Evolutionary conservation across 1,140 invertebrate species (phyloP), one percentile per base, ranked within the genome.

Genomic region (Holotrichia oblita): DNA sequence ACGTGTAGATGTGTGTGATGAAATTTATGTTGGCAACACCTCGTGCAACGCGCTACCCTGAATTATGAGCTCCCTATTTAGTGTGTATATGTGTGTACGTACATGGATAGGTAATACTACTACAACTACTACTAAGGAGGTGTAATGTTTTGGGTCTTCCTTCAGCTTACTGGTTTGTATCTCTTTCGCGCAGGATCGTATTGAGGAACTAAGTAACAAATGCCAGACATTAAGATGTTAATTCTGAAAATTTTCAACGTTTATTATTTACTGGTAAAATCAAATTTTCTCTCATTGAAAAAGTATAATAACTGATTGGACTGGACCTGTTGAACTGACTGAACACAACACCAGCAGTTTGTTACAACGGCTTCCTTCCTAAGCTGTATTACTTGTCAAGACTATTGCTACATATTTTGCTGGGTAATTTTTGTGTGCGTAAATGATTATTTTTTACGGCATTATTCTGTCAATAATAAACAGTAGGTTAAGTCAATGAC

Each of bases 11-110:
- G 61, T 69, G 61, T 69, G 61, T 34, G 61, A 69, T 69, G 61
- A 69, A 69, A 69, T 69, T 69, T 69, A 69, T 69, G 61, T 69
- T 69, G 61, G 61, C 61, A 69, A 69, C 61, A 69, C 61, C 61
- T 69, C 61, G 61, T 12, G 61, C 61, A 12, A 69, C 27, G 61
- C 61, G 20, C 17, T 14, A 34, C 61, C 61, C 24, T 69, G 12
- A 69, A 69, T 69, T 69, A 69, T 69, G 61, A 69, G 61, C 22
- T 20, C 27, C 27, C 17, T 34, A 22, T 69, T 69, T 12, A 17
- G 48, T 17, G 48, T 55, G 48, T 55, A 22, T 48, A 17, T 69
- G 61, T 27, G 27, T 27, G 9, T 17, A 22, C 59, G 17, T 27
- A 69, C 61, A 69, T 17, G 12, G 22, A 22, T 27, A 24, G 61